These are phyloP conservation scores for Diadromus collaris DNA, from an alignment of 2,888 invertebrate species.

Conservation along the genomic window DNA sequence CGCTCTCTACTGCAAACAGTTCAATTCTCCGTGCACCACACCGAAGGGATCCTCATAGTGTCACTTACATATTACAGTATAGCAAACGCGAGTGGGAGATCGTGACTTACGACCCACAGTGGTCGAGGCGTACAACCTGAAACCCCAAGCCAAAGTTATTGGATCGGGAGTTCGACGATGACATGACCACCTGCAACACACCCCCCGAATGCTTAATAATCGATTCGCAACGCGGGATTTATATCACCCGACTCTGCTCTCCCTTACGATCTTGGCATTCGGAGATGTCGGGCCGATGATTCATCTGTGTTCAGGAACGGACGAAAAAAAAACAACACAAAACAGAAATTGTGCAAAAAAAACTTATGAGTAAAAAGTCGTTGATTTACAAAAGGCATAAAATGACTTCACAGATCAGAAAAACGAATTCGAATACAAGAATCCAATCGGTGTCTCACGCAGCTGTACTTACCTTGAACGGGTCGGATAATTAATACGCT, in stretches of 20 bases:
- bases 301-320: conserved; percentile 31
- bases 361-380: background rate
- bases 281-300: conserved; percentile 43
- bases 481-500: conserved; percentile 15
- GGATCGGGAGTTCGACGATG: conserved; percentile 70
- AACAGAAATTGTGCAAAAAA: background rate
- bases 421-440: background rate
- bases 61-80: conserved; percentile 69
- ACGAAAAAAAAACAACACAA: conserved; percentile 19
- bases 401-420: background rate
- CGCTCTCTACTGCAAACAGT: conserved; percentile 28
- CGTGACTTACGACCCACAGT: conserved; percentile 74
- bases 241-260: conserved; percentile 52
- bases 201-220: conserved; percentile 61
- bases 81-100: conserved; percentile 68
- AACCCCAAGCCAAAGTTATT: conserved; percentile 71
- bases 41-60: conserved; percentile 57
- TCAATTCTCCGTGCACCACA: conserved; percentile 40
- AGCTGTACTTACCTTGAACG: background rate
- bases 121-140: conserved; percentile 56
- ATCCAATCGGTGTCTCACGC: background rate
- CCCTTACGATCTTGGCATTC: conserved; percentile 46
- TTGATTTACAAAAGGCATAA: background rate
- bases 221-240: conserved; percentile 61
- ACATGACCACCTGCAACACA: conserved; percentile 67